phyloP scores from a whole-genome alignment of 92 coral and sea anemone genomes.

The Heliopora coerulea region DNA sequence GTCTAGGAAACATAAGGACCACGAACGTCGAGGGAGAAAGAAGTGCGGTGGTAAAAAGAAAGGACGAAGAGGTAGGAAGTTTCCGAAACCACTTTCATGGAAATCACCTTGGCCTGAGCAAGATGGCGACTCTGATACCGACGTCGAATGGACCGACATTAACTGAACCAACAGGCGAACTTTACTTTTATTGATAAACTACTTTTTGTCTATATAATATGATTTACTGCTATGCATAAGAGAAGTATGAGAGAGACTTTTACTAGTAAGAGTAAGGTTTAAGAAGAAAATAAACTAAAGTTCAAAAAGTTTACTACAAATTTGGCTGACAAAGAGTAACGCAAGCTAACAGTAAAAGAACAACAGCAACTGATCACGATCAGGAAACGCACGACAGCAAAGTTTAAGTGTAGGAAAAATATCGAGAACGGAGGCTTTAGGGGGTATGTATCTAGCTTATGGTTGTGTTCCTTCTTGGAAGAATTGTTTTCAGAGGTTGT shows the following conservation, averaged over 20 bases:
- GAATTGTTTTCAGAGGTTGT: too few relatives aligned
- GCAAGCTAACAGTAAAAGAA: too few relatives aligned
- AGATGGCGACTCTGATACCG: constrained; percentile 10
- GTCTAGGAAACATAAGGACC: constrained; percentile 13
- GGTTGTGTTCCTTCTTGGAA: too few relatives aligned
- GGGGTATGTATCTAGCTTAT: too few relatives aligned
- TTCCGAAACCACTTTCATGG: constrained; percentile 28
- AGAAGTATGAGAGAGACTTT: background rate
- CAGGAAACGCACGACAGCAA: too few relatives aligned
- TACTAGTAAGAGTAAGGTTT: background rate
- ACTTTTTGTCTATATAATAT: background rate
- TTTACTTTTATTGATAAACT: background rate
- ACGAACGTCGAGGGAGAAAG: background rate
- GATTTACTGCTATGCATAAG: background rate
- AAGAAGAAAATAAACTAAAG: background rate
- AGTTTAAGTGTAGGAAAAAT: too few relatives aligned
- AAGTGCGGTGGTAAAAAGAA: constrained; percentile 7
- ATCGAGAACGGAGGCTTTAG: too few relatives aligned
- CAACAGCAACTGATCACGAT: too few relatives aligned
- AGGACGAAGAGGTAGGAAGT: constrained; percentile 6
- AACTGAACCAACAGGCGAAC: background rate
- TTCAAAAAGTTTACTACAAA: too few relatives aligned
- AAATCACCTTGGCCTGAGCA: constrained; percentile 31
- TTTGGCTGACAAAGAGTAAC: too few relatives aligned
- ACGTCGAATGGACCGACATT: constrained; percentile 16